phyloP scores from a whole-genome alignment of 2,113 vertebrate genomes.

The Oncorhynchus keta region DNA sequence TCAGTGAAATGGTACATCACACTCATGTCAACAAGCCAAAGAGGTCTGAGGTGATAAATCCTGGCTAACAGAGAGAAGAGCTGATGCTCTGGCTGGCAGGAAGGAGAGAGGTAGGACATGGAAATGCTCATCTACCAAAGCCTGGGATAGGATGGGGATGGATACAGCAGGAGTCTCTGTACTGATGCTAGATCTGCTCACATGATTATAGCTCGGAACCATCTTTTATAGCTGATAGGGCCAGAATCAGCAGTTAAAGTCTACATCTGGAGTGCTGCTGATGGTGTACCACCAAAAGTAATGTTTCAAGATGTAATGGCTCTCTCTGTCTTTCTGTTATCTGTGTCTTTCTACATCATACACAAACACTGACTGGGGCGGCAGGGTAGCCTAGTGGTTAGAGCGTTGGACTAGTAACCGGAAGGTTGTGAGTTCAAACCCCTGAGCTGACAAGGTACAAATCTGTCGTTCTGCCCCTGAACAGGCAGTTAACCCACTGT shows the following conservation, averaged over 20 bases:
- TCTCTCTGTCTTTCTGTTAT: no score
- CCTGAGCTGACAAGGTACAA: no score
- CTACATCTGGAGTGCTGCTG: background rate
- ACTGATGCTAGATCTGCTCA: slow-evolving; percentile 28
- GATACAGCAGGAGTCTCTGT: background rate
- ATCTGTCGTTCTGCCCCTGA: no score
- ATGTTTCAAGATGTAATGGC: background rate
- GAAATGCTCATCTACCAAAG: background rate
- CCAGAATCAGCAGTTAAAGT: slow-evolving; percentile 11
- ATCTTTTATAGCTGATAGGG: no score
- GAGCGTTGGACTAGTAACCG: no score
- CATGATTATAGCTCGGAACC: slow-evolving; percentile 28
- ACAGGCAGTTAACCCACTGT: no score
- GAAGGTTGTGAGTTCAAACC: no score
- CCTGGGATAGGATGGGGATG: slow-evolving; percentile 13
- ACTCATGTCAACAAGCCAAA: slow-evolving; percentile 64
- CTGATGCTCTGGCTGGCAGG: slow-evolving; percentile 37
- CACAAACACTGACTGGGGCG: no score
- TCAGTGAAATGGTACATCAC: slow-evolving; percentile 70
- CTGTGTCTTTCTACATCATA: no score
- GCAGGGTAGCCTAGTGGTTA: no score
- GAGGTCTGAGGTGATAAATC: slow-evolving; percentile 71
- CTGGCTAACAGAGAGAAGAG: slow-evolving; percentile 43
- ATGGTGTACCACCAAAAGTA: background rate
- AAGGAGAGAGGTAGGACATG: slow-evolving; percentile 6